Base-by-base conservation (phyloP, 2,888 invertebrate genomes). In the Eremobia ochroleuca region DNA sequence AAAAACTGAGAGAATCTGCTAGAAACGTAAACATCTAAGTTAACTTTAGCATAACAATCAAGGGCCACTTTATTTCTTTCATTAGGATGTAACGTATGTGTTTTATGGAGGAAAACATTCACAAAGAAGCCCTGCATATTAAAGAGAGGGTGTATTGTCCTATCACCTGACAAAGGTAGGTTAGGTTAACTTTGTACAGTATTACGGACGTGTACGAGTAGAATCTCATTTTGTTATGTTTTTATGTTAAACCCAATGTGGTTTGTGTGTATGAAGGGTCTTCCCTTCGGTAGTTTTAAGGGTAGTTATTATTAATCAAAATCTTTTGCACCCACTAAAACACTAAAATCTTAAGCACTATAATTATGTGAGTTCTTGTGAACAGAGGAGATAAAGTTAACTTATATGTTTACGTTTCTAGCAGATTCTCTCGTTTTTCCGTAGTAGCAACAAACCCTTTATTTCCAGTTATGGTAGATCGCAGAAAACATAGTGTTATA, bases 31-130 rank as follows among this genome's bases (percentile, higher is more conserved):
- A 79, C 61, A 76, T 49, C 40, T 8, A 58, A 28, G 67, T 79
- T 82, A 68, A 77, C 62, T 76, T 58, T 67, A 62, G 46, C 66
- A 40, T 34, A 58, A 67, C 25, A 65, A 79, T 67, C 55, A 18
- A 40, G 77, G 34, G 37, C 58, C 55, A 64, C 76, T 68, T 68
- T 82, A 77, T 77, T 28, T 62, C 21, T 37, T 75, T 76, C 31
- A 67, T 62, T 82, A 46, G 8, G 21, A n/a, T n/a, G 58, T 58
- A 62, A 58, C 18, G 3, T 68, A 67, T 52, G 59, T 76, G 37
- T 67, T 55, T n/a, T 67, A 67, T 55, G n/a, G 77, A 77, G 77
- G 77, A 64, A 64, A 79, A 79, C 0, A 28, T 37, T 58, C 61
- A 13, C 49, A n/a, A 67, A 28, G 34, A 62, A 55, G 66, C 15